Evolutionary conservation across 2,113 vertebrate species (phyloP).

Genomic region (Saimiri boliviensis): DNA sequence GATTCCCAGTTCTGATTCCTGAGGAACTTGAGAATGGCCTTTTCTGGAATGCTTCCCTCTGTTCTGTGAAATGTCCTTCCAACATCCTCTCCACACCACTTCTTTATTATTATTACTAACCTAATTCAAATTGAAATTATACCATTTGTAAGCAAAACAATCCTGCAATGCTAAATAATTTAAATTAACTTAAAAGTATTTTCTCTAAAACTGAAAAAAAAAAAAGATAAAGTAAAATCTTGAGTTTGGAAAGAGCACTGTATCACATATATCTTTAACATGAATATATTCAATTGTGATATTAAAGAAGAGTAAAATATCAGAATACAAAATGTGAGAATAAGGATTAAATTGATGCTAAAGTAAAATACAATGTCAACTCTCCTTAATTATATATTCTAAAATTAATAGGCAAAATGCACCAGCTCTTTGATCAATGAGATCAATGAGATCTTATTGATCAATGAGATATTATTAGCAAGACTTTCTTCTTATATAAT

Average conservation of each 20-base stretch:
- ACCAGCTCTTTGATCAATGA: not conserved
- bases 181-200: not conserved
- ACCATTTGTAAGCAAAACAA: not conserved
- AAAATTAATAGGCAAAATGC: not conserved
- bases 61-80: not conserved
- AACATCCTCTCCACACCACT: not conserved
- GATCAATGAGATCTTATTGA: not conserved
- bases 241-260: not conserved
- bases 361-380: not conserved
- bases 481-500: not conserved
- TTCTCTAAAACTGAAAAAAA: not conserved
- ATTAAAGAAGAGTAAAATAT: not conserved
- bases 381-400: not conserved
- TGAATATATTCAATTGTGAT: not conserved
- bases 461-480: not conserved
- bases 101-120: not conserved
- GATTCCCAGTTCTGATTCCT: not conserved
- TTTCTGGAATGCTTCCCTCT: not conserved
- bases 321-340: not conserved
- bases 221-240: not conserved
- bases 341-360: not conserved
- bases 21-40: not conserved
- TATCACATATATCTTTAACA: not conserved
- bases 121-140: not conserved
- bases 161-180: not conserved